phyloP scores from a whole-genome alignment of 2,797 vertebrate genomes.

The Bradypus variegatus region DNA sequence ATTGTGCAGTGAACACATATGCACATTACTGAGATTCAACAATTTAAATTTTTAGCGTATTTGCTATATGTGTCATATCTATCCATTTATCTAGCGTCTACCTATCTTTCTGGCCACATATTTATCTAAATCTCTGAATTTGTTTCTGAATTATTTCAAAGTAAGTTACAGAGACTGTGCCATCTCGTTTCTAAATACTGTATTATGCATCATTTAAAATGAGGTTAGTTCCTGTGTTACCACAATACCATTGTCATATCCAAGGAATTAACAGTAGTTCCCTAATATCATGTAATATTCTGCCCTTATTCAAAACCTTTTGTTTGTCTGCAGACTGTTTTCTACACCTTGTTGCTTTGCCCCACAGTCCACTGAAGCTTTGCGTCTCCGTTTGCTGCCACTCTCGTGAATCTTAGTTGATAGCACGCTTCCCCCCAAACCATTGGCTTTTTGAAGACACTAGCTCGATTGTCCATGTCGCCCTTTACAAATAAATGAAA shows the following conservation, averaged over 20 bases:
- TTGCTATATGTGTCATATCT: not conserved
- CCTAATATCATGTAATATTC: too few relatives aligned
- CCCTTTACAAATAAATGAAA: not conserved
- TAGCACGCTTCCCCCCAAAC: not conserved
- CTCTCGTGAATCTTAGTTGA: not conserved
- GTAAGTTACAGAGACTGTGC: not conserved
- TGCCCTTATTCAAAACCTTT: not conserved
- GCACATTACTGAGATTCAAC: accelerated
- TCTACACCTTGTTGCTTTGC: not conserved
- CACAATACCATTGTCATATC: not conserved
- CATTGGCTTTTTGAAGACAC: not conserved
- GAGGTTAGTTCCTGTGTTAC: not conserved
- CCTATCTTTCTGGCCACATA: too few relatives aligned
- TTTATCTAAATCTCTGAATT: too few relatives aligned
- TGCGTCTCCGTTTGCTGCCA: accelerated
- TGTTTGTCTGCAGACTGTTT: not conserved
- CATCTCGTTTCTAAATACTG: not conserved
- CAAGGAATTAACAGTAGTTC: not conserved
- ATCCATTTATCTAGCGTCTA: not conserved
- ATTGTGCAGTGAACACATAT: not conserved
- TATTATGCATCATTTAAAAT: not conserved
- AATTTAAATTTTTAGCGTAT: too few relatives aligned
- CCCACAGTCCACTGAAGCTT: not conserved
- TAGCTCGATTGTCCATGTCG: not conserved
- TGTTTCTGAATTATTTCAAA: not conserved